A percentile compares a stretch with the other conserved stretches of the same genome.
Evolutionary conservation across 2,888 invertebrate genomes (phyloP).

Genomic region (Frankliniella intonsa): DNA sequence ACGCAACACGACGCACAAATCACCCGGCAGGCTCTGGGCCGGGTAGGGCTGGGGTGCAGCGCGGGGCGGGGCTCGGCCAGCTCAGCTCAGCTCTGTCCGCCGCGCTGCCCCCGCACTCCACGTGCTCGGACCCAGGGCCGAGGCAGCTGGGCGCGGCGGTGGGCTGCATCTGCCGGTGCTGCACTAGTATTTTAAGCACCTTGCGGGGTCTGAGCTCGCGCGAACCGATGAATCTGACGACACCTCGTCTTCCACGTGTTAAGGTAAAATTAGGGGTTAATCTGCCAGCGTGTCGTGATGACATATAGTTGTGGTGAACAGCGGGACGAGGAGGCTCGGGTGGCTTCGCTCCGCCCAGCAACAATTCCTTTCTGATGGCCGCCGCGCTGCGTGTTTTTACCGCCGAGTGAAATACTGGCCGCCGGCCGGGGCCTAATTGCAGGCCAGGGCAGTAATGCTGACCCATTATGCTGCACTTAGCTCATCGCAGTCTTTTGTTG

Average conservation of each 20-base stretch:
- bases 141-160: too few species aligned
- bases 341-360: not conserved
- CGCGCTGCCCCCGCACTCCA: not conserved
- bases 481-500: slow-evolving; percentile 24
- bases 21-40: not conserved
- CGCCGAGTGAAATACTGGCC: not conserved
- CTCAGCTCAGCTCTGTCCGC: not conserved
- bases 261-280: too few species aligned
- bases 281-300: too few species aligned
- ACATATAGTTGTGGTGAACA: too few species aligned
- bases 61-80: not conserved
- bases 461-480: slow-evolving; percentile 23
- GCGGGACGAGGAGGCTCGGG: too few species aligned
- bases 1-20: slow-evolving; percentile 24
- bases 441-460: not conserved
- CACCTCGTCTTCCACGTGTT: too few species aligned
- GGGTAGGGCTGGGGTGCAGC: too few species aligned
- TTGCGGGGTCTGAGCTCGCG: too few species aligned
- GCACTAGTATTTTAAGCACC: too few species aligned
- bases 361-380: slow-evolving; percentile 16
- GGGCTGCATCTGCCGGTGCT: not conserved
- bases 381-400: too few species aligned
- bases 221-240: too few species aligned
- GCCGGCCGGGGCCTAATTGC: not conserved
- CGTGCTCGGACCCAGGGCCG: too few species aligned